A percentile compares a stretch with the other conserved stretches of the same genome.
phyloP scores from a whole-genome alignment of 1,140 invertebrate species.

The Aphelinus certus region DNA sequence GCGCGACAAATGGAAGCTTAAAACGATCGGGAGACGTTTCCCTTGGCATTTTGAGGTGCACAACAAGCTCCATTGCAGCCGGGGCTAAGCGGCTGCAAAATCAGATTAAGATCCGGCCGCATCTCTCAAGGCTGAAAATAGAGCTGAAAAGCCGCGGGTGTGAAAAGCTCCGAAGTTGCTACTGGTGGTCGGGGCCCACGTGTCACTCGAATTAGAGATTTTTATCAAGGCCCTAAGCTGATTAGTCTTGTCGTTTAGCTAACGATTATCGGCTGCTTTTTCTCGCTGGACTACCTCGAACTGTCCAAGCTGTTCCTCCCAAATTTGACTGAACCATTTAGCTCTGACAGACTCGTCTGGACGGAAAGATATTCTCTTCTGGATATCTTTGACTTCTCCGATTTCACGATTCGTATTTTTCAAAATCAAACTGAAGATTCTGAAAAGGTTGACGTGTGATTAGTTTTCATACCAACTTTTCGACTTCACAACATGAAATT shows the following conservation, averaged over 20 bases:
- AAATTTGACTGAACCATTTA: too few relatives aligned
- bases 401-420: too few relatives aligned
- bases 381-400: too few relatives aligned
- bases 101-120: slow-evolving; percentile 2
- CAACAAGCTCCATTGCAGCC: not conserved
- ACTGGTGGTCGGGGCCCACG: not conserved
- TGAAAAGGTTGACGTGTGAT: too few relatives aligned
- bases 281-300: not conserved
- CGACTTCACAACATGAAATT: too few relatives aligned
- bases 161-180: too few relatives aligned
- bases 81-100: not conserved
- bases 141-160: not conserved
- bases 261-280: slow-evolving; percentile 18
- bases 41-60: not conserved
- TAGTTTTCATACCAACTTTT: too few relatives aligned
- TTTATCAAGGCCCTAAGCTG: slow-evolving; percentile 22
- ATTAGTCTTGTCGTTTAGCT: slow-evolving; percentile 23
- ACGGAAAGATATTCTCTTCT: too few relatives aligned
- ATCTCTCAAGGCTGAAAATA: not conserved
- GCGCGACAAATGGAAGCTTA: too few relatives aligned
- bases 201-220: not conserved
- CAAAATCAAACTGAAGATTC: too few relatives aligned
- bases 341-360: too few relatives aligned
- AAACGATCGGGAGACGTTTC: too few relatives aligned
- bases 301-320: slow-evolving; percentile 26